Base-by-base conservation (phyloP, 2,888 invertebrate genomes). In the Habrosyne pyritoides region DNA sequence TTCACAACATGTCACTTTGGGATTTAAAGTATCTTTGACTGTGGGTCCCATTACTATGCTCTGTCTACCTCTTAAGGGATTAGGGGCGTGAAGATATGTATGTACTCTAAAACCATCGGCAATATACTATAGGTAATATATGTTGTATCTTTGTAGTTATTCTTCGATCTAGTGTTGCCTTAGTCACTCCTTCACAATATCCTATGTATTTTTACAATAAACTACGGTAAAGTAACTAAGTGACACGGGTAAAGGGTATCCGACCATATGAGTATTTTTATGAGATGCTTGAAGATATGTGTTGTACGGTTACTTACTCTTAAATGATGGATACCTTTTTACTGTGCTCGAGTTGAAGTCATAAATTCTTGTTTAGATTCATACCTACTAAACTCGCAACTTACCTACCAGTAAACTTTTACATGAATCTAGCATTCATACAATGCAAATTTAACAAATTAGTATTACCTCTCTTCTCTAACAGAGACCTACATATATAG, bases 211-310 rank as follows among this genome's bases (percentile, higher is more conserved):
- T 62, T 63, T 61, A 62, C 53, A 67, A 59, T 60, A 61, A 61
- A 57, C 53, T 55, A 63, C 61, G 53, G 60, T 58, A 59, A 18
- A 60, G 53, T 56, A 52, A 61, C 56, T 61, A 58, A 59, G 52
- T 64, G 55, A 64, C 54, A 59, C 53, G 59, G 66, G 66, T 63
- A 61, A 54, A 51, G 46, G 62, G 56, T 48, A 59, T 53, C 55
- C 56, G 51, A 55, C 49, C 60, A 66, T 68, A 66, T 70, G 66
- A 64, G 46, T 48, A 56, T 55, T 66, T 69, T 70, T 70, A 70
- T 66, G 66, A 62, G 53, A 50, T 61, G 67, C 56, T 57, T 64
- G 53, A 53, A 53, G 54, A 63, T 53, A 57, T 64, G 59, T 61
- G 66, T 56, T 63, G 61, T 54, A 61, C 59, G 60, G 59, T 63